Base-by-base conservation (phyloP, 2,888 invertebrate genomes). In the Caenorhabditis japonica region DNA sequence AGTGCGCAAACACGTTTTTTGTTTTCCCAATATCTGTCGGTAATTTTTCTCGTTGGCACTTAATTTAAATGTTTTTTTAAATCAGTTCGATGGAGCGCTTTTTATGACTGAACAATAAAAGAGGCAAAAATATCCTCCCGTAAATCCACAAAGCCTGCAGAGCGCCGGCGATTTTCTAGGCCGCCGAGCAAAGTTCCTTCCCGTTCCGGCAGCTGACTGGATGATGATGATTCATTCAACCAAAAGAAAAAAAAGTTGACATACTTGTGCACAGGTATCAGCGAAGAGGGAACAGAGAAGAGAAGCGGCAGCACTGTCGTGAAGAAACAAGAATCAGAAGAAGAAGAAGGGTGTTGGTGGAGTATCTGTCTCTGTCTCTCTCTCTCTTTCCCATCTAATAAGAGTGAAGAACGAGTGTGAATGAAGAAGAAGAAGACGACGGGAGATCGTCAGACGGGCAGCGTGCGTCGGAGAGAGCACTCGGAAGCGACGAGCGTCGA, bases 361-460 rank as follows among this genome's bases (percentile, higher is more conserved):
- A 49, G 56, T 64, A 19, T 64, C 33, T 25, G 13, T 49, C 55
- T 43, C 21, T 55, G 58, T 36, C 36, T 47, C 46, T 58, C 44
- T 43, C 30, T 46, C 41, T 41, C 27, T 15, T 53, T n/a, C 23
- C 27, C 12, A 21, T 10, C n/a, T n/a, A 34, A 17, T 17, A 10
- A 15, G 27, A 25, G 34, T 56, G 34, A 21, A 64, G 38, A 38
- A 49, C 64, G 34, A 64, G 47, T 59, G 53, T 46, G 52, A 30
- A 44, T 41, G 56, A 21, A 39, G 55, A 13, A 43, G 55, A 15
- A 47, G 49, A 21, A 19, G 52, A 56, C 61, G 55, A 44, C 61
- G 30, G 5, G 30, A 23, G 41, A 15, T 49, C 19, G 56, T 15
- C 43, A 56, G 66, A 58, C 66, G 25, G 30, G 38, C 27, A 58